These are phyloP conservation scores for Hyla sarda DNA, from an alignment of 2,113 vertebrate genomes.

Conservation along the genomic window DNA sequence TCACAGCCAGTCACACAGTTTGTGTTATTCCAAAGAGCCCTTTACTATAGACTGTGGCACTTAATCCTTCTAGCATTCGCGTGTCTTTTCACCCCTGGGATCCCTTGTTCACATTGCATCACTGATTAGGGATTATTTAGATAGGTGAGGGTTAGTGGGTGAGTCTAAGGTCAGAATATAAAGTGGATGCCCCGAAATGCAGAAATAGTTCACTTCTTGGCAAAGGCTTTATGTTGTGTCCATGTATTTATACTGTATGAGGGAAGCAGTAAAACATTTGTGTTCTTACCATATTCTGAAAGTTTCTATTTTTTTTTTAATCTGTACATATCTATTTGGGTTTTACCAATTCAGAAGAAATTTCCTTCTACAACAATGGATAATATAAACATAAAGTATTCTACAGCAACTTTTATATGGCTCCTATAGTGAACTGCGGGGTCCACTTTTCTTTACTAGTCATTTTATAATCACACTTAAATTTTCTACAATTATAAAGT, in stretches of 20 bases:
- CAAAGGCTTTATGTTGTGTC: neutral
- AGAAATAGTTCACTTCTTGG: conserved; percentile 3
- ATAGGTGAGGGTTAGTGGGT: conserved; percentile 20
- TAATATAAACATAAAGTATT: too few relatives aligned
- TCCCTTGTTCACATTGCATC: conserved; percentile 49
- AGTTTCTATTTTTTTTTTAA: neutral
- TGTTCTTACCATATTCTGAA: neutral
- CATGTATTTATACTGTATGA: neutral
- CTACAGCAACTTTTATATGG: too few relatives aligned
- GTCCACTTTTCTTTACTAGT: too few relatives aligned
- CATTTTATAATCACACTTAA: too few relatives aligned
- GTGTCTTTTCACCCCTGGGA: conserved; percentile 42
- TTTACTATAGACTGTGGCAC: conserved; percentile 44
- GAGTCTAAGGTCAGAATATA: conserved; percentile 14
- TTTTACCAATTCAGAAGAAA: neutral
- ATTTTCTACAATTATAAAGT: too few relatives aligned
- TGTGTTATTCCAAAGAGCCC: conserved; percentile 51
- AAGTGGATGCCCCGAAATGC: neutral
- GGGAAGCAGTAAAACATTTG: neutral
- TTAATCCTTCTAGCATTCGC: conserved; percentile 47
- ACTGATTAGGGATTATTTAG: conserved; percentile 42
- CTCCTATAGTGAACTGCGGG: too few relatives aligned
- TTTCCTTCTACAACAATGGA: too few relatives aligned
- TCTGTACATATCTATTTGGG: neutral
- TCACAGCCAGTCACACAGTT: conserved; percentile 48